phyloP scores from a whole-genome alignment of 1,140 invertebrate genomes.

The Habropoda laboriosa region DNA sequence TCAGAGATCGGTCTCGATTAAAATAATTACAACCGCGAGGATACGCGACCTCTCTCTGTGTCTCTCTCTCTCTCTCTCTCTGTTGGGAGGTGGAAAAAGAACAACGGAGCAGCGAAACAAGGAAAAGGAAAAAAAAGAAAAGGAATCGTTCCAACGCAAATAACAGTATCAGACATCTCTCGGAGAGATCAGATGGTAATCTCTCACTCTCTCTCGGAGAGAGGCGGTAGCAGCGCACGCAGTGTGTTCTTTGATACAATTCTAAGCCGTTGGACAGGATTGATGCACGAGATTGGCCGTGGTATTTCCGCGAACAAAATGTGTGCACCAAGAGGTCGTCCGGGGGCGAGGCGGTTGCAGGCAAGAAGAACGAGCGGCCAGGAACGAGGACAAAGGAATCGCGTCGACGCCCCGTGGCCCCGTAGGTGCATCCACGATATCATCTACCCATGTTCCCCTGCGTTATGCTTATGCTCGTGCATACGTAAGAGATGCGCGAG shows the following conservation, averaged over 20 bases:
- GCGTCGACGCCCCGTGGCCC: slow-evolving; percentile 76
- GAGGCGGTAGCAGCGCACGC: slow-evolving; percentile 47
- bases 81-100: too few species aligned
- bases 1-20: slow-evolving; percentile 44
- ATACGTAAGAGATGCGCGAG: slow-evolving; percentile 67
- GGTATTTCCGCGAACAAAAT: slow-evolving; percentile 63
- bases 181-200: slow-evolving; percentile 43
- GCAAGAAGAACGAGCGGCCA: slow-evolving; percentile 57
- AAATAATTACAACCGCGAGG: slow-evolving; percentile 44
- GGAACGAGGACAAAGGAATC: slow-evolving; percentile 75
- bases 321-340: slow-evolving; percentile 54
- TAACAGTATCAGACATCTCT: slow-evolving; percentile 24
- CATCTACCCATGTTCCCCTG: slow-evolving; percentile 80
- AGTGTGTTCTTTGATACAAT: slow-evolving; percentile 46
- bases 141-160: slow-evolving; percentile 5
- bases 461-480: slow-evolving; percentile 78
- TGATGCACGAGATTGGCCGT: slow-evolving; percentile 64
- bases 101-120: too few species aligned
- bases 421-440: slow-evolving; percentile 78
- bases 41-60: slow-evolving; percentile 24
- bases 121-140: background rate
- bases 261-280: slow-evolving; percentile 55
- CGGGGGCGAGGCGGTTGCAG: slow-evolving; percentile 39
- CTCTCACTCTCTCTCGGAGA: too few species aligned
- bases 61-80: too few species aligned